These are phyloP conservation scores for Isurus oxyrinchus DNA, from an alignment of 2,113 vertebrate genomes.

Conservation along the genomic window DNA sequence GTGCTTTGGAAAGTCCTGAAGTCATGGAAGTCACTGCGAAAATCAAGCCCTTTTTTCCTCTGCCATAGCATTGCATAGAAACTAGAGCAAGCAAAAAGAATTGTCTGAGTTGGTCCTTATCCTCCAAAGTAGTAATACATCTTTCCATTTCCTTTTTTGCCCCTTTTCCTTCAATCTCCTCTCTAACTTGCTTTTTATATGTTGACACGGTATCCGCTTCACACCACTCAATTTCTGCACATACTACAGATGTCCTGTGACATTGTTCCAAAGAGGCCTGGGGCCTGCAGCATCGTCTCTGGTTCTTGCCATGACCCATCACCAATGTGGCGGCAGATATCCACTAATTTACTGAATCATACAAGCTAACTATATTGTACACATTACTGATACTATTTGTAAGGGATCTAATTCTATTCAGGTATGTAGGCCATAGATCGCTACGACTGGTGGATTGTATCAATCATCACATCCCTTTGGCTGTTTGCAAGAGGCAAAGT, in stretches of 20 bases:
- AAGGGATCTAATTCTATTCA: background rate
- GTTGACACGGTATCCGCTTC: background rate
- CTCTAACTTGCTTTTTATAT: background rate
- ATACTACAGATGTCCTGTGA: background rate
- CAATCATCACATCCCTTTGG: no score
- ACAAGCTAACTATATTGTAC: no score
- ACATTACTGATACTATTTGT: background rate
- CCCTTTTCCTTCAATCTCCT: background rate
- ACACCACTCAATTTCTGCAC: background rate
- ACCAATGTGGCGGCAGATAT: background rate
- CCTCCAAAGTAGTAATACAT: background rate
- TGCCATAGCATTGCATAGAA: background rate
- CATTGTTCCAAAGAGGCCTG: background rate
- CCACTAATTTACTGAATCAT: background rate
- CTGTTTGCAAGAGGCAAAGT: no score
- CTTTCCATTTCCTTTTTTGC: background rate
- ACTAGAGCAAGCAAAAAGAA: background rate
- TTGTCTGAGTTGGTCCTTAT: background rate
- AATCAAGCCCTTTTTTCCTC: background rate
- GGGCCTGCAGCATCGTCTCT: background rate
- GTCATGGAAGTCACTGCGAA: background rate
- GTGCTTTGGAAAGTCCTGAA: background rate
- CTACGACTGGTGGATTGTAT: no score
- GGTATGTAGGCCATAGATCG: no score
- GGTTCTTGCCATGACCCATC: background rate